Conservation (phyloP, 2,888 invertebrate species). For the Byasa hedistus region DNA sequence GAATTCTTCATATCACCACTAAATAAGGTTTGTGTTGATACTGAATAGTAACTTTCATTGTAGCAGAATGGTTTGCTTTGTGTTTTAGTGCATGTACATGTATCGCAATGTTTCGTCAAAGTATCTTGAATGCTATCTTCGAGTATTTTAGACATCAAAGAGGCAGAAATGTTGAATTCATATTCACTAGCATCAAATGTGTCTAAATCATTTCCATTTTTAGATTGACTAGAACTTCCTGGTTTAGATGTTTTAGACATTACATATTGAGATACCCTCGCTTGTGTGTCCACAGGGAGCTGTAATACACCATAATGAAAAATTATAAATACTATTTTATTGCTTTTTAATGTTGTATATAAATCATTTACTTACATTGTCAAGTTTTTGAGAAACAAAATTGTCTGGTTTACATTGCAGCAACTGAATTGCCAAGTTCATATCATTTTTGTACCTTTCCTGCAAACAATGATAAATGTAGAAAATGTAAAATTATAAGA, state of each 20-base stretch:
- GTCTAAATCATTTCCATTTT: constrained; percentile 62
- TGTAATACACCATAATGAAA: constrained; percentile 62
- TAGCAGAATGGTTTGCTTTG: constrained; percentile 76
- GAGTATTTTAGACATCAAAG: constrained; percentile 94
- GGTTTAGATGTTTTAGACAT: constrained; percentile 79
- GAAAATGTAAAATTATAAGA: not conserved
- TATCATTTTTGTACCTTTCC: constrained; percentile 96
- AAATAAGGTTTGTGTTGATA: constrained; percentile 82
- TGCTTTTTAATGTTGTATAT: not conserved
- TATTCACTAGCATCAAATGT: constrained; percentile 81
- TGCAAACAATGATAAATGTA: constrained; percentile 67
- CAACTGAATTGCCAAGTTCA: constrained; percentile 94
- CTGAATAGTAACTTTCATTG: constrained; percentile 78
- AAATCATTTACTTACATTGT: constrained; percentile 84
- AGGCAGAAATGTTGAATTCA: constrained; percentile 88
- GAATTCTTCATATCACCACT: constrained; percentile 74
- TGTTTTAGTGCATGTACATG: constrained; percentile 85
- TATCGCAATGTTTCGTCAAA: constrained; percentile 89
- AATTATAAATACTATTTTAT: not conserved
- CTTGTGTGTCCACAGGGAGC: constrained; percentile 95
- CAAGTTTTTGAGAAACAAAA: constrained; percentile 94
- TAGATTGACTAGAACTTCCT: constrained; percentile 67
- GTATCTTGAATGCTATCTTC: constrained; percentile 92
- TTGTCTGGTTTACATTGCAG: constrained; percentile 97
- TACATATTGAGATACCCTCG: constrained; percentile 90